Conservation (phyloP, 2,888 invertebrate species). For the Diarsia dahlii region DNA sequence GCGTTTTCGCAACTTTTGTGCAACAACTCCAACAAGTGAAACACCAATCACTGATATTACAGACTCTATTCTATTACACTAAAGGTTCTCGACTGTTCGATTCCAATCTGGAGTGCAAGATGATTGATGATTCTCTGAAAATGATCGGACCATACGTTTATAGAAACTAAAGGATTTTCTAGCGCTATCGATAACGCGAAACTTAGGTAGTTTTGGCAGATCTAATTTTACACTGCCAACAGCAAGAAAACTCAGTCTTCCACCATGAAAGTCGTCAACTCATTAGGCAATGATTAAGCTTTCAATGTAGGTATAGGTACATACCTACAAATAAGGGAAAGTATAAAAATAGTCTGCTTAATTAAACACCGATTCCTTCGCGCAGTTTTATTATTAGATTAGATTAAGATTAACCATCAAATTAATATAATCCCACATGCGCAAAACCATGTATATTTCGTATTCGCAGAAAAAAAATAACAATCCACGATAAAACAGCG, state of each 20-base stretch:
- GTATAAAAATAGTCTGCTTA: background rate
- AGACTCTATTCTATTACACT: slow-evolving; percentile 7
- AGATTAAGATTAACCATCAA: background rate
- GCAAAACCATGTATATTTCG: background rate
- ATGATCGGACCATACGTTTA: background rate
- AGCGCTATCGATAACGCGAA: too few relatives aligned
- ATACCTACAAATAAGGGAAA: background rate
- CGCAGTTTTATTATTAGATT: background rate
- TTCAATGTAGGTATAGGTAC: background rate
- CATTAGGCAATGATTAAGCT: background rate
- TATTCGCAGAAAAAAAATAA: slow-evolving; percentile 25
- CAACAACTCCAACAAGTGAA: slow-evolving; percentile 38
- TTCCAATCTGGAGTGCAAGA: background rate
- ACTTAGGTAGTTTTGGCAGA: too few relatives aligned
- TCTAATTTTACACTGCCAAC: background rate
- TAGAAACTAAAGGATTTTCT: background rate
- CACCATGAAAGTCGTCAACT: background rate
- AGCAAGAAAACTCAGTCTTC: background rate
- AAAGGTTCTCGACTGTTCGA: slow-evolving; percentile 21
- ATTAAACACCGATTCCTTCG: background rate
- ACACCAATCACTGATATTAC: slow-evolving; percentile 27
- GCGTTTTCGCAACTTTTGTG: slow-evolving; percentile 59
- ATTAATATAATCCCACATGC: slow-evolving; percentile 3
- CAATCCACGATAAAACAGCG: slow-evolving; percentile 35
- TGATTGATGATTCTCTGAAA: background rate